Percentiles rank a stretch among this genome's conserved stretches.
phyloP scores from a whole-genome alignment of 2,888 invertebrate species.

The Hipparchia semele region DNA sequence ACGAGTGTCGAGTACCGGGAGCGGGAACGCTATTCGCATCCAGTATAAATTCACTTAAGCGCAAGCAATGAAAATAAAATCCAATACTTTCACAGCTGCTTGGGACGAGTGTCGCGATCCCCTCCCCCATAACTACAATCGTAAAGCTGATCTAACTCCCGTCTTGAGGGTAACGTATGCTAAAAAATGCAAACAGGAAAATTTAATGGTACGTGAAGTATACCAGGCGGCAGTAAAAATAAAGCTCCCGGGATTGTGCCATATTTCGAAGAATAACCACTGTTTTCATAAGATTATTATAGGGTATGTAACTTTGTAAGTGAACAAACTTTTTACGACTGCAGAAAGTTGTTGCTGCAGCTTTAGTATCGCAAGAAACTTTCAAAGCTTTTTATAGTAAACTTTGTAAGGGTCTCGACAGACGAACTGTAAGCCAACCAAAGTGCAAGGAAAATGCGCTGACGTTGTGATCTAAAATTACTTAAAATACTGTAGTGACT shows the following conservation, averaged over 20 bases:
- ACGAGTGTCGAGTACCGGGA: neutral
- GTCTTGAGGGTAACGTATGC: conserved; percentile 77
- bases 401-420: neutral
- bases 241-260: conserved; percentile 68
- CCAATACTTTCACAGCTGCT: conserved; percentile 53
- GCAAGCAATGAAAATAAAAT: conserved; percentile 48
- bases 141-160: conserved; percentile 63
- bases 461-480: too few species aligned
- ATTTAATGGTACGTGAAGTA: conserved; percentile 82
- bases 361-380: neutral
- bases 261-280: conserved; percentile 60
- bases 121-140: conserved; percentile 72
- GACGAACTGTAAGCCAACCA: neutral
- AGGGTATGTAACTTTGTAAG: conserved; percentile 5
- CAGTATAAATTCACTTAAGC: conserved; percentile 30
- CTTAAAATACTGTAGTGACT: too few species aligned
- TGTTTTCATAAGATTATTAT: conserved; percentile 31
- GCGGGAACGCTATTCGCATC: neutral
- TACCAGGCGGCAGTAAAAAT: conserved; percentile 61
- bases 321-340: conserved; percentile 11
- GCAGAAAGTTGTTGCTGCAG: neutral
- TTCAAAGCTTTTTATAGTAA: neutral
- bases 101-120: conserved; percentile 45
- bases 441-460: too few species aligned
- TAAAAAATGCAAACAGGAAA: conserved; percentile 83